phyloP scores from a whole-genome alignment of 1,140 invertebrate genomes.

The Atta colombica region DNA sequence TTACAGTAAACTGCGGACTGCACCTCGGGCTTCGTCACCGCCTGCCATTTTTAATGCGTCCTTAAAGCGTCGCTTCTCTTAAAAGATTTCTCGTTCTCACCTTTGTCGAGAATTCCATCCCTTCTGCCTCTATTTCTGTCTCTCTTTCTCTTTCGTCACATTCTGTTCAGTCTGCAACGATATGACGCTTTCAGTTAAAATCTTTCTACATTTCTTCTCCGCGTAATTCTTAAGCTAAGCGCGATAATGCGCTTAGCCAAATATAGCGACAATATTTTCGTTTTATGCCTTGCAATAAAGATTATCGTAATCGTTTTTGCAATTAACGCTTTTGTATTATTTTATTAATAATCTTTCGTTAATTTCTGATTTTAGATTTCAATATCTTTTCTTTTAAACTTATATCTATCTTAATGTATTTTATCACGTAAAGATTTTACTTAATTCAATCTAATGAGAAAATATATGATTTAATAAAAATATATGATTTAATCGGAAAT shows the following conservation, averaged over 20 bases:
- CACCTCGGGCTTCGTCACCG: constrained; percentile 65
- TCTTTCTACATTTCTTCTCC: constrained; percentile 60
- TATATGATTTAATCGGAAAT: constrained; percentile 1
- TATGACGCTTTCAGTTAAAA: constrained; percentile 13
- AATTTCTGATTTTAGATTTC: not conserved
- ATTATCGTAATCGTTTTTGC: not conserved
- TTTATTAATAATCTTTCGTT: constrained; percentile 9
- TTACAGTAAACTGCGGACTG: constrained; percentile 76
- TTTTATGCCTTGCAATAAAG: not conserved
- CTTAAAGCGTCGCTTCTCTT: constrained; percentile 76
- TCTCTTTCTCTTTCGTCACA: constrained; percentile 34
- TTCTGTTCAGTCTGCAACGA: not conserved
- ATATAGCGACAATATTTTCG: constrained; percentile 28
- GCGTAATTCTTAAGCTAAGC: constrained; percentile 36
- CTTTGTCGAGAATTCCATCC: constrained; percentile 1
- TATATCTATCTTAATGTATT: constrained; percentile 1
- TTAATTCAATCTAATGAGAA: not conserved
- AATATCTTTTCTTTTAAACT: not conserved
- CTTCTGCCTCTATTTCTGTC: not conserved
- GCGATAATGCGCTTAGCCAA: constrained; percentile 36
- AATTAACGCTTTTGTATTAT: not conserved
- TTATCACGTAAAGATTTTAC: not conserved
- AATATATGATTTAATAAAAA: not conserved
- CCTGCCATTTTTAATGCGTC: constrained; percentile 77
- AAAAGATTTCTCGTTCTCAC: constrained; percentile 73